phyloP scores from a whole-genome alignment of 2,113 vertebrate species.

The Heptranchias perlo region DNA sequence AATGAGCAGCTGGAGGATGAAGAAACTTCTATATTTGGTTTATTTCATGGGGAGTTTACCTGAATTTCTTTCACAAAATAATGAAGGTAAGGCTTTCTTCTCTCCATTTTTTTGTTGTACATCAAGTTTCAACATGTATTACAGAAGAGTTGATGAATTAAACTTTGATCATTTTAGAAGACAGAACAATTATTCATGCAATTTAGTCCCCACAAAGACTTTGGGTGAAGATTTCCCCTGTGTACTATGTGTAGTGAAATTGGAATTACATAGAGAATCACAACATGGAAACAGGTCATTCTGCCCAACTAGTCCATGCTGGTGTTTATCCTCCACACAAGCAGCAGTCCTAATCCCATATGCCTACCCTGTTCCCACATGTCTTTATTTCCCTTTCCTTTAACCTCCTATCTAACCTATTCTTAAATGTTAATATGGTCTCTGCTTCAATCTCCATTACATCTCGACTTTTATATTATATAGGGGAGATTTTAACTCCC shows the following conservation, averaged over 20 bases:
- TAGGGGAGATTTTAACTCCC: no score
- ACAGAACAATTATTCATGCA: not conserved
- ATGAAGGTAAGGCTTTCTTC: not conserved
- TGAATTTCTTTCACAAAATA: constrained; percentile 21
- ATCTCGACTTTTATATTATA: no score
- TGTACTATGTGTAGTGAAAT: not conserved
- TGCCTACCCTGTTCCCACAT: not conserved
- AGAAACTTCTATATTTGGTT: not conserved
- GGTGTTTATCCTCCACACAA: not conserved
- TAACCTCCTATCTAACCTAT: not conserved
- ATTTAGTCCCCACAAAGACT: not conserved
- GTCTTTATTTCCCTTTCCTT: not conserved
- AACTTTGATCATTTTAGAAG: not conserved
- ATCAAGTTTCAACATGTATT: not conserved
- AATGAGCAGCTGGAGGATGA: not conserved
- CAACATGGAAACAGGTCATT: not conserved
- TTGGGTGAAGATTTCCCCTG: not conserved
- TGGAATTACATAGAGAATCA: not conserved
- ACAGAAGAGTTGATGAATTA: not conserved
- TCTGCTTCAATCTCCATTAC: no score
- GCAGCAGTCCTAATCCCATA: not conserved
- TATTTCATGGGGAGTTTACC: not conserved
- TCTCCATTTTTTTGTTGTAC: not conserved
- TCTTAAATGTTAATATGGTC: no score
- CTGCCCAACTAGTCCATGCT: not conserved